Base-by-base conservation (phyloP, 2,888 invertebrate genomes). In the Ennomos erosarius region DNA sequence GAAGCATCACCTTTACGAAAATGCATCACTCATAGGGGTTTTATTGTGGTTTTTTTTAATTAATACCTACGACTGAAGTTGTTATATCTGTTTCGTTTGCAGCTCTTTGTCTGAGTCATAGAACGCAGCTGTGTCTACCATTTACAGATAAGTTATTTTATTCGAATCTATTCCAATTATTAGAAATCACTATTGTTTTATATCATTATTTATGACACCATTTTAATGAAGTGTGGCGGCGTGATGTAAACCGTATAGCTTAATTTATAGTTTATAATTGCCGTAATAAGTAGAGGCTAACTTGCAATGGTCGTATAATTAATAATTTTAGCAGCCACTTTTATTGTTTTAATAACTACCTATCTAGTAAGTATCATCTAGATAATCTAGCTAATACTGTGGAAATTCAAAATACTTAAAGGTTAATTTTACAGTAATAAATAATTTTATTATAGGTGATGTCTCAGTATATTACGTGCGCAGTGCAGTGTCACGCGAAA, bases 51-150 rank as follows among this genome's bases (percentile, higher is more conserved):
- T n/a, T n/a, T n/a, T n/a, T n/a, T n/a, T n/a, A n/a, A n/a, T n/a
- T n/a, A 5, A 26, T 4, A 26, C 4, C 3, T 26, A 5, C 26
- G 5, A 26, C 26, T 26, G 0, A 9, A 39, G 39, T 1, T 44
- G 1, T 16, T 26, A 26, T 50, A 33, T 59, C 59, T 59, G 26
- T 33, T 1, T 13, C 16, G 38, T 35, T n/a, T 10, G 0, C 10
- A 33, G 48, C 4, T 54, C 56, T 43, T 10, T 11, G 16, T 4
- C 46, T 61, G 56, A 61, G 50, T 61, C 61, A 61, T 46, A 38
- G 26, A 46, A 38, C 42, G 52, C 61, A 61, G 61, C 61, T 61
- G 61, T 43, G 57, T 50, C 57, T 54, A 57, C 61, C 61, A 54
- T 57, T 56, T 54, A 42, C 49, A 57, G 57, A 61, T 61, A 61